Evolutionary conservation across 2,797 vertebrate genomes (phyloP), one percentile per base, ranked within the genome.

Genomic region (Sylvilagus floridanus): DNA sequence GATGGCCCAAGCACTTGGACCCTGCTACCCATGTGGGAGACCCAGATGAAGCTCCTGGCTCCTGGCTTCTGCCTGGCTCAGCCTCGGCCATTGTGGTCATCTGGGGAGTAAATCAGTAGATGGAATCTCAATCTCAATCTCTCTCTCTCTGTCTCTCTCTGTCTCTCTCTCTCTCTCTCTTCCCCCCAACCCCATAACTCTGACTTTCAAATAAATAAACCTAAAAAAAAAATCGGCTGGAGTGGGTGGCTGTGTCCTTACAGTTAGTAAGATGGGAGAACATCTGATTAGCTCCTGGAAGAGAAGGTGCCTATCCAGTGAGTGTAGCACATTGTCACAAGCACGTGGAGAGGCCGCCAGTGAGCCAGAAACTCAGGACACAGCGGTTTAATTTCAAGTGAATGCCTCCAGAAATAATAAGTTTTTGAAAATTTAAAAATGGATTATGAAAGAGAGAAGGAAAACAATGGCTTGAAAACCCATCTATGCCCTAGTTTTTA

Each of bases 361-460:
- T 62, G 75, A 92, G 35, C 88, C 75, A 77, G 65, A 85, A 81
- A 26, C 73, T 90, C 71, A 52, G 71, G 62, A 52, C n/a, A 32
- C 4, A 66, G 35, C 82, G 35, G 77, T 85, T 47, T 84, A 83
- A 47, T 66, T 91, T 86, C 26, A 76, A 24, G 76, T 73, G 71
- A 89, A 66, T 87, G 75, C 76, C 35, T 84, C 66, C 5, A 85
- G 76, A 91, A 89, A 52, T 88, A 69, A 69, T 66, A 47, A 50
- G 30, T 75, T 88, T 83, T 84, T 79, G 62, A 79, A 88, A n/a
- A 93, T 88, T 79, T 93, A 52, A 72, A 95, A 91, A n/a, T 21
- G 11, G 60, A 32, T 69, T 72, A 11, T 79, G 47, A 83, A 76
- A 72, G 30, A 72, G 54, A 21, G 28, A 78, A 72, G 26, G 50